These are phyloP conservation scores for Calliphora vicina DNA, from an alignment of 1,140 invertebrate genomes.

Conservation along the genomic window DNA sequence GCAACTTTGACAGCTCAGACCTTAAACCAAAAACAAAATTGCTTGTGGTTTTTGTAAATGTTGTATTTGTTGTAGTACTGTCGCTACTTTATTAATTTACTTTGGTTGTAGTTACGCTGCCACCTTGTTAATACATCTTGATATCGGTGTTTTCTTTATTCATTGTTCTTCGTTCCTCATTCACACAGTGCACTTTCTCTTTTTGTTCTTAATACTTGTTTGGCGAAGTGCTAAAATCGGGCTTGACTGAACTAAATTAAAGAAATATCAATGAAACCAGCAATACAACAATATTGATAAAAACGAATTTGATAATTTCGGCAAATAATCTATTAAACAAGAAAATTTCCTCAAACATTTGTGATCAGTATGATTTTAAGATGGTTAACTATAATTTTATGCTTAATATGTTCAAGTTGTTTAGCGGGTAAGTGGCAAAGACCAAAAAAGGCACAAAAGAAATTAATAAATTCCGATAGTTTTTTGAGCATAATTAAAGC, in stretches of 20 bases:
- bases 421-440: not conserved
- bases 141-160: too few relatives aligned
- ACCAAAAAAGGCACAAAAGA: not conserved
- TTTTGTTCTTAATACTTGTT: not conserved
- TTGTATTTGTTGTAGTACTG: too few relatives aligned
- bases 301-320: not conserved
- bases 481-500: too few relatives aligned
- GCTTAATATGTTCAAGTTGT: not conserved
- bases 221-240: not conserved
- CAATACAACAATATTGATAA: not conserved
- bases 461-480: not conserved
- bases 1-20: too few relatives aligned
- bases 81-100: too few relatives aligned
- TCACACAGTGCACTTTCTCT: not conserved
- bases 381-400: not conserved
- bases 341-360: not conserved
- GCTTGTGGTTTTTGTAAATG: too few relatives aligned
- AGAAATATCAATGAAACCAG: not conserved
- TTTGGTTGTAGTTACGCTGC: too few relatives aligned
- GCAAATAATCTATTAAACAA: not conserved
- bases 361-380: not conserved
- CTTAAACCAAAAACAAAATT: too few relatives aligned
- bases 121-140: too few relatives aligned
- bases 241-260: not conserved
- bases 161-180: not conserved